Base-by-base conservation (phyloP, 2,888 invertebrate genomes). In the Caenorhabditis doughertyi region DNA sequence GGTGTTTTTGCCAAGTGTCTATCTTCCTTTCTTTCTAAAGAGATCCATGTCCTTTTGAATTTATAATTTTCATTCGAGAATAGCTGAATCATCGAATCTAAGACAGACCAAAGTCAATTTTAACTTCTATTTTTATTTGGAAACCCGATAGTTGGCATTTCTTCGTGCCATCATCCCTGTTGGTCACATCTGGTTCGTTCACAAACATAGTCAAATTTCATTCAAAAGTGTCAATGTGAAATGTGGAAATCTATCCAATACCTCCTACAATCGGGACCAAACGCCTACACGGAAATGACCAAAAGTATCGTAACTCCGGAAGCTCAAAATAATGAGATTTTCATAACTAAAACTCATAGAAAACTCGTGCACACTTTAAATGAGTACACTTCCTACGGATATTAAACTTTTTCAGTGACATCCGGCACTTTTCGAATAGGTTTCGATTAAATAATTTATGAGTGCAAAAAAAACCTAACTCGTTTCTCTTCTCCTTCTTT, bases 161-260 rank as follows among this genome's bases (percentile, higher is more conserved):
- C 60, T 35, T 56, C 55, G 56, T 44, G 39, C 64, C 73, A 64
- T 73, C 73, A 62, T 74, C 42, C 73, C 23, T 39, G 58, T 58
- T 60, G 67, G 67, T 58, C 65, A 76, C 74, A 67, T 76, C 49
- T 49, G 67, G 58, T 56, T 76, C 51, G 76, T 76, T 76, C 68
- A n/a, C 60, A 55, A 68, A 55, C 56, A 67, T 68, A 60, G 62
- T 76, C 67, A 67, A 67, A 76, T 76, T 74, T 76, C 76, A 76
- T 76, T 67, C 51, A 51, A 35, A 68, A 77, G 77, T 77, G 77
- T 68, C 62, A 53, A 68, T 42, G 64, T 44, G 73, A 73, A 44
- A 51, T 51, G 51, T 47, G 49, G 29, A 42, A 53, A 73, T 44
- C 42, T 35, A 62, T 58, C 32, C 27, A 27, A 25, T 27, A 11